A percentile compares a stretch with the other conserved stretches of the same genome.
phyloP scores from a whole-genome alignment of 1,140 invertebrate genomes.

The Saccostrea echinata region DNA sequence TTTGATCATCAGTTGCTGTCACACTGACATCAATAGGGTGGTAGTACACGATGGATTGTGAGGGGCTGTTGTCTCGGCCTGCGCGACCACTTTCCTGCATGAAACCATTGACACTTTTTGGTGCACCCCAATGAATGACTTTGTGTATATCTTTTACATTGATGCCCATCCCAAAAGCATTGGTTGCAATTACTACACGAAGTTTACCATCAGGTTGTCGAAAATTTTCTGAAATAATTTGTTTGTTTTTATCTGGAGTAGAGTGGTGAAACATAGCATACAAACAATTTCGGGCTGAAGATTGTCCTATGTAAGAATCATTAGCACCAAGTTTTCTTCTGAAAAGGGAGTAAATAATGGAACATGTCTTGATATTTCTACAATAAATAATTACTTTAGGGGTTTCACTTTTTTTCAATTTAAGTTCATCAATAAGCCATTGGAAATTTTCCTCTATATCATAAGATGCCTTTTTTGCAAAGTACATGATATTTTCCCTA shows the following conservation, averaged over 20 bases:
- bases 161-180: constrained; percentile 43
- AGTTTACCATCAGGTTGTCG: constrained; percentile 3
- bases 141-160: constrained; percentile 30
- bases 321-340: background rate
- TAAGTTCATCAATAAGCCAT: background rate
- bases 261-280: background rate
- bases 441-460: background rate
- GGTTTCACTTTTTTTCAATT: background rate
- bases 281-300: background rate
- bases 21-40: background rate
- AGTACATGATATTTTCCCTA: background rate
- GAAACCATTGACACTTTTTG: constrained; percentile 37
- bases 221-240: constrained; percentile 17
- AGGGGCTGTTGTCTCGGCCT: constrained; percentile 1
- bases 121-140: constrained; percentile 42
- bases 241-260: background rate
- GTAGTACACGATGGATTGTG: background rate
- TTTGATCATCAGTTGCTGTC: background rate
- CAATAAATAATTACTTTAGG: background rate
- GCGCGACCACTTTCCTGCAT: constrained; percentile 44
- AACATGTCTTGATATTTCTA: background rate
- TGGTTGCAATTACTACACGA: background rate
- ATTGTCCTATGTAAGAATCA: background rate
- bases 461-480: background rate
- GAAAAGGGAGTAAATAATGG: background rate